Conservation (phyloP, 2,888 invertebrate species). For the Campopleginae sp. region DNA sequence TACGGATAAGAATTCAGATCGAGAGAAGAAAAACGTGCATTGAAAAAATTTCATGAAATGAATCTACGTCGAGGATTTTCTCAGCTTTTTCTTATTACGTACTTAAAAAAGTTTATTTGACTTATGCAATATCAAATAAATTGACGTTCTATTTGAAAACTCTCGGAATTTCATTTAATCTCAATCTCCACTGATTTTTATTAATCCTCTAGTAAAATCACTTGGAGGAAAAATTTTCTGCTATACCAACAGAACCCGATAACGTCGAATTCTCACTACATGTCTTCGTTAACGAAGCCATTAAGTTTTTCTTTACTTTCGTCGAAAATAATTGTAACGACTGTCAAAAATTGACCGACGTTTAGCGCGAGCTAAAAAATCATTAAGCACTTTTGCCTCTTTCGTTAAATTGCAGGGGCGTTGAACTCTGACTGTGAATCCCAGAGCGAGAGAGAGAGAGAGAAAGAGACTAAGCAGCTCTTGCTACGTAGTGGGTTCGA, state of each 20-base stretch:
- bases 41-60: not conserved
- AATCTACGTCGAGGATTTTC: not conserved
- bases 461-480: conserved; percentile 45
- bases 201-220: not conserved
- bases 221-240: not conserved
- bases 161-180: not conserved
- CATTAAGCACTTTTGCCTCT: not conserved
- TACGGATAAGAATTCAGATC: conserved; percentile 42
- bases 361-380: not conserved
- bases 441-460: not conserved
- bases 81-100: not conserved
- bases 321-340: not conserved
- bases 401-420: not conserved
- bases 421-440: not conserved
- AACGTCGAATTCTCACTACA: not conserved
- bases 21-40: conserved; percentile 3
- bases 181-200: not conserved
- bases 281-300: not conserved
- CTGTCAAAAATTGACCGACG: not conserved
- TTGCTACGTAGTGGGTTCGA: conserved; percentile 77
- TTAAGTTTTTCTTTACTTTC: not conserved
- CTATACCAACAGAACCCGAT: not conserved
- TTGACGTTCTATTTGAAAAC: not conserved
- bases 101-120: not conserved
- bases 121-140: not conserved